Base-by-base conservation (phyloP, 2,888 invertebrate species). In the Glaucopsyche alexis region DNA sequence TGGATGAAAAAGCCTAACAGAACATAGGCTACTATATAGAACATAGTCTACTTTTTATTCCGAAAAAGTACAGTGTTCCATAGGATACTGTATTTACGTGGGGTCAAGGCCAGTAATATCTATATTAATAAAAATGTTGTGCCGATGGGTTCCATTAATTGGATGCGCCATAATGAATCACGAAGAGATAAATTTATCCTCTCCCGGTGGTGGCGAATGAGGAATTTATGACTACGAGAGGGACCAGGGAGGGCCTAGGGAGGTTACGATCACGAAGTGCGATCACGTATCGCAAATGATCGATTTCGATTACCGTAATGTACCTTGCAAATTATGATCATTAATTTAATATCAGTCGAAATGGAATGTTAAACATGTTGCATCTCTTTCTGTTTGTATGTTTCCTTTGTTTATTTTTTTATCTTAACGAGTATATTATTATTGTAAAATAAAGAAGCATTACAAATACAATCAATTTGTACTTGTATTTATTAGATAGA, bases 101-200 rank as follows among this genome's bases (percentile, higher is more conserved):
- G 29, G 29, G 3, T n/a, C n/a, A n/a, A 29, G 29, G 4, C 2
- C 29, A 29, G 29, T 55, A 55, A 55, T 55, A 55, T 19, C 55
- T 19, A 16, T 38, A 29, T 60, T 60, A 60, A 38, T 60, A 60
- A 60, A 29, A 60, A 60, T 38, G 29, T 60, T 70, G 76, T 71
- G 76, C 79, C 78, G 4, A 29, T 29, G 29, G 29, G 80, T 80
- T 78, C 79, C 81, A 82, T 84, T 83, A 83, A 85, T 84, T 84
- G 82, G 79, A 77, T 78, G 76, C 77, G 76, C 83, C 79, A 79
- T 77, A 81, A 84, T 85, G 84, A 85, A 85, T 83, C 81, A 81
- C 76, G 82, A 81, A 76, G 82, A 84, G 85, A 88, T 85, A 85
- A 85, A 89, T 90, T 88, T 83, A 85, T 85, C 80, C 80, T 71